Evolutionary conservation across 2,113 vertebrate genomes (phyloP), one percentile per base, ranked within the genome.

Genomic region (Erythrocercus mccallii): DNA sequence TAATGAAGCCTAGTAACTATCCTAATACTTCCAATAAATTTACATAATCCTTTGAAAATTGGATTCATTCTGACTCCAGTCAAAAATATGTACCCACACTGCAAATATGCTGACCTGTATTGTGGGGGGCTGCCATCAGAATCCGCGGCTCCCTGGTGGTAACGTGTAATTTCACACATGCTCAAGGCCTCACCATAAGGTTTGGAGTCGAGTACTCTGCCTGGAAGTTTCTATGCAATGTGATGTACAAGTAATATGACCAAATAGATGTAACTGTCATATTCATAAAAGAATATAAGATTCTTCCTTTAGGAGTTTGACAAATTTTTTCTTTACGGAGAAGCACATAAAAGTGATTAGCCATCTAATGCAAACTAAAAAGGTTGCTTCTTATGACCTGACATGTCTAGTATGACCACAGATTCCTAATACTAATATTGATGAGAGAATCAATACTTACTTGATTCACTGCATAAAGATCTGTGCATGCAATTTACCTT

Each of bases 381-480:
- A 65, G 6, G 20, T 74, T 78, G 15, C 31, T 81, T 81, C 86
- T 66, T 68, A 78, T 40, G 30, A 66, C 61, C n/a, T 28, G 7
- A 15, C n/a, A 2, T 35, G 33, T 28, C 68, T 53, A 35, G 8
- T n/a, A 48, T 31, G 45, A 73, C 65, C 51, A 40, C 0, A 78
- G 42, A 33, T 50, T 81, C 51, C 80, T 68, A 56, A 61, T 72
- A 85, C n/a, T 62, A 54, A 76, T 27, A 60, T 3, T 71, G 51
- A 35, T 19, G 9, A 58, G 27, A 92, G 66, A 84, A 94, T 92
- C 64, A 78, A 71, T 54, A 61, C 65, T 64, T 71, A 71, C 28
- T 68, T 42, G 30, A 76, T 72, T 87, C 73, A 78, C 54, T 66
- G 51, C 47, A 62, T 57, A 53, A 56, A 81, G 64, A 84, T 35